Evolutionary conservation across 2,888 invertebrate genomes (phyloP), one percentile per base, ranked within the genome.

Genomic region (Drosophila neoperkinsi): DNA sequence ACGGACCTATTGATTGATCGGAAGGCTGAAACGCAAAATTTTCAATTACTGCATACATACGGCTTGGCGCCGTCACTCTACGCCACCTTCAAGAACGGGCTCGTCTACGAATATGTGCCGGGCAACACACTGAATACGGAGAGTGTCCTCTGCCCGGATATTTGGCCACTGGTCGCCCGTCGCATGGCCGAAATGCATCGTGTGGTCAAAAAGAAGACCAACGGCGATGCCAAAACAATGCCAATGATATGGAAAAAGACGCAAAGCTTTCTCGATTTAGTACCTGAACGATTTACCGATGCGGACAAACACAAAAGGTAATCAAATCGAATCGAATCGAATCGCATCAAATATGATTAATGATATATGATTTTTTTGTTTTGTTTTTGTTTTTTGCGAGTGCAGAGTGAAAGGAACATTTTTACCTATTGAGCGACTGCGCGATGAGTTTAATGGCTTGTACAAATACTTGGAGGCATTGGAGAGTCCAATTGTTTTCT

Each of bases 1-100:
- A 98, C 99, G 3, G 98, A 99, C 93, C 94, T 97, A 81, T 95
- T 99, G 75, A 98, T 99, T 91, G 97, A 99, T 92, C 95, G 98
- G 77, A 95, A 96, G 91, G 96, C 96, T 59, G 98, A 99, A 94
- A 95, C 96, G 67, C 95, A 94, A 78, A 95, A 95, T 88, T 94
- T 95, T 71, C 91, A 94, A 74, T 85, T 96, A 77, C 93, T 97
- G 75, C 95, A 97, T 92, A 94, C 95, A 71, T 95, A 95, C 82
- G 97, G 96, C 25, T 95, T 97, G 85, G 98, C 98, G 52, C 97
- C 99, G 60, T 95, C 96, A 56, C 94, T 99, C 53, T 98, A 97
- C 94, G 98, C 97, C 57, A 96, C 96, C 55, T 99, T 99, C 94
- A 95, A 96, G 84, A 99, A 99, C 94, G 99, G 99, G 16, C 94